phyloP scores from a whole-genome alignment of 2,888 invertebrate genomes.

The Disparrhopalites patrizii region DNA sequence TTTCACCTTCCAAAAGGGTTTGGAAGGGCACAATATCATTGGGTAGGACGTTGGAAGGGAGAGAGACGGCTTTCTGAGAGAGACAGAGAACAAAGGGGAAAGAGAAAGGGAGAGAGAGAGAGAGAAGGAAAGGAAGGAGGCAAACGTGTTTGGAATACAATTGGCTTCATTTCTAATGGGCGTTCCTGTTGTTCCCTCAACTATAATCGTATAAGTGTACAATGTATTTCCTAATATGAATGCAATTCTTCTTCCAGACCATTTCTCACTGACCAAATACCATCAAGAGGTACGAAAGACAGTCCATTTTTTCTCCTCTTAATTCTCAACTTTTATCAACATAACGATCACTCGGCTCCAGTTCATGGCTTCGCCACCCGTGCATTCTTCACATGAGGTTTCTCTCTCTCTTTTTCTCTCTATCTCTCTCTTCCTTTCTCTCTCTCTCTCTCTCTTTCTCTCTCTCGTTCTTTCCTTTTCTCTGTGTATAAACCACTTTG shows the following conservation, averaged over 20 bases:
- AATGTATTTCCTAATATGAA: conserved; percentile 21
- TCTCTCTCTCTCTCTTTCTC: too few relatives aligned
- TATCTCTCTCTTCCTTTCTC: too few relatives aligned
- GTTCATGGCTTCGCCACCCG: conserved; percentile 36
- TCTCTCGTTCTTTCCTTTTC: too few relatives aligned
- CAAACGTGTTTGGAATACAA: conserved; percentile 41
- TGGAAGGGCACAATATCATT: conserved; percentile 15
- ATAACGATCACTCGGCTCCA: conserved; percentile 34
- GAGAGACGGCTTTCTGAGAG: conserved; percentile 10
- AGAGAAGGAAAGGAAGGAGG: conserved; percentile 25
- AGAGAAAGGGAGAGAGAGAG: neutral
- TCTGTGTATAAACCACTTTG: too few relatives aligned
- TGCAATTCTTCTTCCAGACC: conserved; percentile 5
- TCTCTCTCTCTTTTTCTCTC: neutral
- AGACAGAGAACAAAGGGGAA: conserved; percentile 20
- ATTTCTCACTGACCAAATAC: conserved; percentile 19
- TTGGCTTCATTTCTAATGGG: conserved; percentile 44
- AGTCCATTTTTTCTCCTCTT: conserved; percentile 34
- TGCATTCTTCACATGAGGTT: conserved; percentile 13
- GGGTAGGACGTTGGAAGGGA: conserved; percentile 12
- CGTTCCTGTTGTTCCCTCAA: conserved; percentile 36
- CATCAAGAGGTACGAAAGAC: conserved; percentile 25
- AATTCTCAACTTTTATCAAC: conserved; percentile 37
- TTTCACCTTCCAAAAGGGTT: neutral
- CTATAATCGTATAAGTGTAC: conserved; percentile 21